Base-by-base conservation (phyloP, 2,797 vertebrate genomes). In the Sebastes matsubarae region DNA sequence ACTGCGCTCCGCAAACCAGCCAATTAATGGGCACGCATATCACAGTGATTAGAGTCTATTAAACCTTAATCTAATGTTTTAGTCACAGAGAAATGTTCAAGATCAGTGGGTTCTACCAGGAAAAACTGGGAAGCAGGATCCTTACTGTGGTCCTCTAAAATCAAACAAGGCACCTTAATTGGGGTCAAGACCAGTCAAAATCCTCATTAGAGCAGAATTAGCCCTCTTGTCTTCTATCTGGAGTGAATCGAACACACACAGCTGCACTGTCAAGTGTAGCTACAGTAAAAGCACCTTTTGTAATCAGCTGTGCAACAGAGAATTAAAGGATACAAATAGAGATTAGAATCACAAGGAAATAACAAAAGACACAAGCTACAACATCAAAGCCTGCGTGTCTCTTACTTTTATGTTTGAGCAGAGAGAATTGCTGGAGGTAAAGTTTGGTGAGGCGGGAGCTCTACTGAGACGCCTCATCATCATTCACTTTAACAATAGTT, bases 131-230 rank as follows among this genome's bases (percentile, higher is more conserved):
- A 66, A 32, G n/a, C 36, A 27, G 71, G 16, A 61, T 70, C 63
- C 67, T 80, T 59, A 68, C 38, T 60, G 27, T 22, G 27, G 52
- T 66, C 61, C 68, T 64, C 70, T 60, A 36, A 77, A 86, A 90
- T 78, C 4, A 25, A 90, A 87, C 83, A 78, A 70, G 77, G 36
- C 69, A 74, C 24, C 67, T 77, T 84, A 88, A 91, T 84, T 89
- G 77, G 78, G 83, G 85, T 90, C 75, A 84, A 76, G 68, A 86
- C 54, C 61, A 77, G 82, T 88, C 81, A 90, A 83, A 89, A 81
- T 82, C 68, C 75, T 83, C 58, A 77, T 88, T 83, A 81, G 52
- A 79, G 32, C 77, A 81, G 75, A 79, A 80, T 85, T 70, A 76
- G 71, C 66, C 50, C 52, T 38, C 27, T 29, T 70, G 79, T 80